Evolutionary conservation across 2,888 invertebrate species (phyloP).

Genomic region (Tigriopus californicus): DNA sequence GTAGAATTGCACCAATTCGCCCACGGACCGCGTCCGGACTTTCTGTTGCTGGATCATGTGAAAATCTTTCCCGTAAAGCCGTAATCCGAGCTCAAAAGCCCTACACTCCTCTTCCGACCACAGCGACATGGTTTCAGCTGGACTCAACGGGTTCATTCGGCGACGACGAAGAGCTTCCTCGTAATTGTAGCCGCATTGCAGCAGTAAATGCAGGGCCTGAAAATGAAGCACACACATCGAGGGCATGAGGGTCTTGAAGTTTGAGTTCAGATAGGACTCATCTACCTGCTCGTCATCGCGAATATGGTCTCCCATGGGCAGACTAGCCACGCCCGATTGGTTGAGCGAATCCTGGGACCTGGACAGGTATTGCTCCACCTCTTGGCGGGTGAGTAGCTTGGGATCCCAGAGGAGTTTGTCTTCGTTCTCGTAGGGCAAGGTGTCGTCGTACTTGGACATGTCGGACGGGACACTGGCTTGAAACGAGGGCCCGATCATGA

Average conservation of each 20-base stretch:
- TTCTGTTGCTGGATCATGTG: slow-evolving; percentile 80
- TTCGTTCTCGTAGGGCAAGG: slow-evolving; percentile 75
- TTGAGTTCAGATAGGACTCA: background rate
- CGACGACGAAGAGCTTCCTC: slow-evolving; percentile 73
- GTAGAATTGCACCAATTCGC: slow-evolving; percentile 84
- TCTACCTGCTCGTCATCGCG: slow-evolving; percentile 40
- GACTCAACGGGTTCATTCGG: slow-evolving; percentile 46
- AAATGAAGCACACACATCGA: too few species aligned
- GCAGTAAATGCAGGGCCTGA: slow-evolving; percentile 67
- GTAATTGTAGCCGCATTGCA: slow-evolving; percentile 85
- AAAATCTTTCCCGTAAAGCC: slow-evolving; percentile 88
- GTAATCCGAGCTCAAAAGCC: slow-evolving; percentile 86
- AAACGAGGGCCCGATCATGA: slow-evolving; percentile 56
- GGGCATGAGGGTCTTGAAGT: background rate
- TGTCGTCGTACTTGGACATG: slow-evolving; percentile 71
- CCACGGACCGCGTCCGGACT: slow-evolving; percentile 77
- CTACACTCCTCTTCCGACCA: slow-evolving; percentile 96
- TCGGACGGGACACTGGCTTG: slow-evolving; percentile 87
- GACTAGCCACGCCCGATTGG: slow-evolving; percentile 34
- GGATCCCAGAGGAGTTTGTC: slow-evolving; percentile 90
- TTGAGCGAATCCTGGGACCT: slow-evolving; percentile 31
- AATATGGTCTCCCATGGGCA: slow-evolving; percentile 45
- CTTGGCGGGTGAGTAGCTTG: slow-evolving; percentile 44
- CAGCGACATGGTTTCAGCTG: slow-evolving; percentile 54
- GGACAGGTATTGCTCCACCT: slow-evolving; percentile 57